Base-by-base conservation (phyloP, 2,888 invertebrate genomes). In the Chrysodeixis includens region DNA sequence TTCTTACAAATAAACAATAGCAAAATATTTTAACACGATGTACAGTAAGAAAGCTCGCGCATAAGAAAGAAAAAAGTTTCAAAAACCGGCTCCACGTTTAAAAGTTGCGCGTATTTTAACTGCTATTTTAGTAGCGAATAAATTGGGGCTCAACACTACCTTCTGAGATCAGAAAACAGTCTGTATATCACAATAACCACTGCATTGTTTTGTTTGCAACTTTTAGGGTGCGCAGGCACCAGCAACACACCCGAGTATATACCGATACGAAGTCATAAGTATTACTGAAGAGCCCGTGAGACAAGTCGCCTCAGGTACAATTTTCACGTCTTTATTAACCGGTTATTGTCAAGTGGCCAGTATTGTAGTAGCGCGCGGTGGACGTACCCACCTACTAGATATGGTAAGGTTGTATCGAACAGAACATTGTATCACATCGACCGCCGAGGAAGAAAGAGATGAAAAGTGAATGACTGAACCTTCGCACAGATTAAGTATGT, bases 251-350 rank as follows among this genome's bases (percentile, higher is more conserved):
- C 77, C 64, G 72, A 62, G 62, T 56, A 66, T 61, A 61, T 80
- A 83, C 87, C 85, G 80, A 68, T 76, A 83, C 79, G 73, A 76
- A 86, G 86, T 83, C 89, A 88, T 88, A 86, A 83, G 86, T 87
- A 90, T 88, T 83, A 94, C 93, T 93, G 87, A 90, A 78, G 76
- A 74, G 82, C 83, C 83, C 83, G 85, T 83, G 84, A 86, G 86
- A 83, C 88, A 86, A 83, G 82, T 86, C 78, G 85, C 84, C 90
- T 82, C 91, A 91, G 93, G 92, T 93, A 93, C 83, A 83, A 88
- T 91, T 93, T 93, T 91, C 90, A 92, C 89, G 90, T 88, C 74
- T 74, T 64, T 86, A 83, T 80, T 85, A 93, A 70, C 84, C 91
- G 85, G 70, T 85, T 66, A 76, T 75, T 65, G 82, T 75, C 60